Base-by-base conservation (phyloP, 2,113 vertebrate species). In the Baryphthengus martii region DNA sequence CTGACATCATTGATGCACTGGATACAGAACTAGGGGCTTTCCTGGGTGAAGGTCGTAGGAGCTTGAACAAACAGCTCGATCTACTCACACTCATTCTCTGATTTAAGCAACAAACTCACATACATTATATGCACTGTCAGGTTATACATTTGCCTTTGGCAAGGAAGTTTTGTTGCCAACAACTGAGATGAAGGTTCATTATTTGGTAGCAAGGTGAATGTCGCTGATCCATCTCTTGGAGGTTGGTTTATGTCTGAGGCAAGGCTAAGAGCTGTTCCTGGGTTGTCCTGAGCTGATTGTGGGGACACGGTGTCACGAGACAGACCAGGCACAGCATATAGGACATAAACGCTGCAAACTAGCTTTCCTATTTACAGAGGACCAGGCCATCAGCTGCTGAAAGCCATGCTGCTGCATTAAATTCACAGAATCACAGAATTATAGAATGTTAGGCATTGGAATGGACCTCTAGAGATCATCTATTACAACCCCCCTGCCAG, bases 301-400 rank as follows among this genome's bases (percentile, higher is more conserved):
- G 31, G 10, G 35, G 13, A 42, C 7, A 11, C 0, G 4, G 26
- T 15, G 25, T 17, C 42, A 10, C 0, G 40, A 56, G 21, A 26
- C n/a, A 78, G 53, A 52, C 10, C 4, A 5, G 4, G 6, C 35
- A 17, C 19, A 76, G 18, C n/a, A 49, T 20, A 26, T 2, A 17
- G 35, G 37, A 17, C 52, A 33, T 9, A 76, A 44, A 72, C 13
- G 5, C 28, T 45, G n/a, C 77, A 49, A 68, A 80, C 7, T 8
- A 56, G 2, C 14, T 28, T 62, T 49, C 11, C 20, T 33, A 5
- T 44, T 65, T 44, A 47, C 24, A 47, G n/a, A 79, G 9, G 26
- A 33, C 23, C 47, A 33, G 24, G 17, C 18, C 10, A 35, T 35
- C 17, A 24, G 7, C 17, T 70, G 37, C 37, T 58, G 13, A 13